Evolutionary conservation across 1,140 invertebrate genomes (phyloP), one percentile per base, ranked within the genome.

Genomic region (Caerostris darwini): DNA sequence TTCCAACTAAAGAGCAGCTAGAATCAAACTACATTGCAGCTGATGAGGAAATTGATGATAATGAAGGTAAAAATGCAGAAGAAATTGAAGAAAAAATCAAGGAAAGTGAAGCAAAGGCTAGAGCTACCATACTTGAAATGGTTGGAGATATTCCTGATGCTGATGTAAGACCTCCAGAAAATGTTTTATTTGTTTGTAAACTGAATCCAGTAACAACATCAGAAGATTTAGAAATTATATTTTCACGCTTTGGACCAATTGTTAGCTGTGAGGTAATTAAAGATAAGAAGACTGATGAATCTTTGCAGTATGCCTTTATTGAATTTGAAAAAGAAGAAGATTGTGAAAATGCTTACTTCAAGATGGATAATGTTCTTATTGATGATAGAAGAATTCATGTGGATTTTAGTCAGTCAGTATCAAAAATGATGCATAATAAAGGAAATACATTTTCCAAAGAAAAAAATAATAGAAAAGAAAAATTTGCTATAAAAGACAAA

Each of bases 291-390:
- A 98, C 98, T 3, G 98, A 98, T 8, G 99, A 99, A 95, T 99
- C 99, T 0, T 96, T 99, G 86, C 99, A 99, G 95, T 99, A 99
- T 96, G 99, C 99, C 4, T 99, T 99, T 96, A 98, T 99, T 95
- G 99, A 99, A 96, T 99, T 99, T 97, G 98, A 98, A 94, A 98
- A 99, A 94, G 94, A 95, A 97, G 96, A 99, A 96, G 97, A 99
- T 10, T 99, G 99, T 96, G 99, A 99, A 96, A 98, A 98, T 95
- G 99, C 99, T 4, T 99, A 99, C 96, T 99, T 99, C 95, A 99
- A 99, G 97, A 99, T 99, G 99, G 99, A 99, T 95, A 99, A 99
- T 96, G 99, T 99, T 0, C 96, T 99, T 0, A 99, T 99, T 95
- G 99, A 99, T 96, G 99, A 99, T 96, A 96, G 99, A 82, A 97